Base-by-base conservation (phyloP, 2,888 invertebrate genomes). In the Dicyrtomina minuta region DNA sequence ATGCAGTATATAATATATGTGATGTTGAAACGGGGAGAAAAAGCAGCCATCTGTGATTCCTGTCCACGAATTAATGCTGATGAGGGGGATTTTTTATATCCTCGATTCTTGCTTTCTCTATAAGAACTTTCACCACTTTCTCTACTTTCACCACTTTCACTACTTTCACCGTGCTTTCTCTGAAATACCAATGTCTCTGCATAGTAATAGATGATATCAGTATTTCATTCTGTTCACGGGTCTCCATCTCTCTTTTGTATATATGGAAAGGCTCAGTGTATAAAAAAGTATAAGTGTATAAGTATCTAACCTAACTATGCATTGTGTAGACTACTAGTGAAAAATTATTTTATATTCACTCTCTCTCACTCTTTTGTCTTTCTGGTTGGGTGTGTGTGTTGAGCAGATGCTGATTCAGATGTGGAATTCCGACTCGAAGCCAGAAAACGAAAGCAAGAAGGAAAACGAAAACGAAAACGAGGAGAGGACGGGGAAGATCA, bases 61-160 rank as follows among this genome's bases (percentile, higher is more conserved):
- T 53, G 60, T 51, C 51, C 51, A 60, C 27, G 60, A 58, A 58
- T 60, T 68, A 68, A 68, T 68, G 68, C 68, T 68, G 68, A 68
- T 68, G 68, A 60, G 68, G 68, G 59, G 68, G 41, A 41, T 68
- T 55, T 55, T 64, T 67, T 68, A n/a, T 51, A 51, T 58, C 46
- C 13, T 51, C 22, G 20, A 55, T 24, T 58, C 27, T 43, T 15
- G 5, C 15, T 20, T 55, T 46, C 49, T 56, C 58, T 44, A 15
- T 66, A n/a, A n/a, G n/a, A n/a, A n/a, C n/a, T 55, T 26, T 22
- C 55, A 12, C 33, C 33, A 5, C 33, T 33, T 15, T 58, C 33
- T 27, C 33, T 6, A 10, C 15, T 15, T 58, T 27, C 33, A 26
- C 26, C 15, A 20, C 33, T 33, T n/a, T n/a, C n/a, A n/a, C n/a